Base-by-base conservation (phyloP, 2,797 vertebrate genomes). In the Oceanodroma leucorhoa region DNA sequence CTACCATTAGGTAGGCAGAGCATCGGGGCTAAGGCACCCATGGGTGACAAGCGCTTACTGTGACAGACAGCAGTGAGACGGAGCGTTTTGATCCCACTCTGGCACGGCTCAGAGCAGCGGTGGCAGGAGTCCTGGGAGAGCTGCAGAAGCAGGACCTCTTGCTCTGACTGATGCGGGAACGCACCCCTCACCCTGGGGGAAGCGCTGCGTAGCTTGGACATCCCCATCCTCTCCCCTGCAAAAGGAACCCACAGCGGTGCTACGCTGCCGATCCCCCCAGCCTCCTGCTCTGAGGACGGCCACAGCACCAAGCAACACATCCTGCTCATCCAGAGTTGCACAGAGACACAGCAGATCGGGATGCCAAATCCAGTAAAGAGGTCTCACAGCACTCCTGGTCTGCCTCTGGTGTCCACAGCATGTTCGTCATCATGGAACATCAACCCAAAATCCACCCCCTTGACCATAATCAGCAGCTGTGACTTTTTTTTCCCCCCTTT, bases 221-320 rank as follows among this genome's bases (percentile, higher is more conserved):
- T 22, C 51, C 64, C 24, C 2, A 0, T n/a, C 19, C 27, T 61
- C 64, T 50, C 9, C 27, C 29, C 22, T 16, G 27, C 76, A 53
- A 5, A 11, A 55, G 22, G 50, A 66, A 45, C 16, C 17, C 38
- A 17, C 73, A 16, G 40, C 0, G 1, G 10, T 32, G 43, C 18
- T 34, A 9, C 1, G 1, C 54, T 34, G 30, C 22, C 0, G 0
- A 12, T 18, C 8, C 12, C 21, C 26, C 17, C 43, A 30, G 20
- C 36, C 32, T 54, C 2, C 8, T 12, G 48, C 30, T 64, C 38
- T 2, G 16, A 32, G 36, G 34, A 20, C 7, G 8, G 40, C 30
- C 34, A 8, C 1, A 0, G 69, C 76, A 23, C 55, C 1, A 8
- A 36, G 69, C 32, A 18, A 9, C 5, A 8, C 36, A 34, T 16